These are phyloP conservation scores for Leptinotarsa haldemani DNA, from an alignment of 2,888 invertebrate species.

Conservation along the genomic window DNA sequence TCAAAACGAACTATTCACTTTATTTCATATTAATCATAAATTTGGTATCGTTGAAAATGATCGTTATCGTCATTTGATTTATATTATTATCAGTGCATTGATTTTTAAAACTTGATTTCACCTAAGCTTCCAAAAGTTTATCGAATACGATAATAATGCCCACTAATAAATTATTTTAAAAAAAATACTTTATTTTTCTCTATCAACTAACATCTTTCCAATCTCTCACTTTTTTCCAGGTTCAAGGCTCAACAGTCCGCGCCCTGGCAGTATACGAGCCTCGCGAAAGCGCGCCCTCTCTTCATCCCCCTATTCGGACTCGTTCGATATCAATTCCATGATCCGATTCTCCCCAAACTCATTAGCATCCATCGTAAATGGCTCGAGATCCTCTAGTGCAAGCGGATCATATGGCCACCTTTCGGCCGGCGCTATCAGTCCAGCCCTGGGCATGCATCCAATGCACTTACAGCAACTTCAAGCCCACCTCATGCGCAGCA, in stretches of 20 bases:
- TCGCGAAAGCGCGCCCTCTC: conserved; percentile 92
- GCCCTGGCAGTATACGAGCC: conserved; percentile 65
- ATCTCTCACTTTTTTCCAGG: conserved; percentile 60
- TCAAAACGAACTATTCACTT: no score
- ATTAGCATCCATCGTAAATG: conserved; percentile 82
- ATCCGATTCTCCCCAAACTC: conserved; percentile 96
- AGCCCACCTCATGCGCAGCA: conserved; percentile 82
- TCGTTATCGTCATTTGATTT: no score
- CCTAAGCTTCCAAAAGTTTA: no score
- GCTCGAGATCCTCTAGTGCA: conserved; percentile 87
- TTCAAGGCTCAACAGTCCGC: conserved; percentile 78
- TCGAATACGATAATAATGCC: no score
- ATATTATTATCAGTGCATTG: no score
- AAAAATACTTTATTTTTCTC: no score
- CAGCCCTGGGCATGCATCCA: conserved; percentile 78
- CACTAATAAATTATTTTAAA: no score
- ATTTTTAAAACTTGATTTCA: no score
- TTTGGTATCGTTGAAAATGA: no score
- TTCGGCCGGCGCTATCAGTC: conserved; percentile 89
- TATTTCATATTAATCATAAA: no score
- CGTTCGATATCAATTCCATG: conserved; percentile 94
- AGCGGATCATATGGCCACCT: conserved; percentile 97
- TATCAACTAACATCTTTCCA: no score
- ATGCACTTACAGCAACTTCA: conserved; percentile 80
- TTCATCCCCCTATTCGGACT: conserved; percentile 94